A percentile compares a stretch with the other conserved stretches of the same genome.
These are phyloP conservation scores for Callitettix versicolor DNA, from an alignment of 1,140 invertebrate genomes.

Conservation along the genomic window DNA sequence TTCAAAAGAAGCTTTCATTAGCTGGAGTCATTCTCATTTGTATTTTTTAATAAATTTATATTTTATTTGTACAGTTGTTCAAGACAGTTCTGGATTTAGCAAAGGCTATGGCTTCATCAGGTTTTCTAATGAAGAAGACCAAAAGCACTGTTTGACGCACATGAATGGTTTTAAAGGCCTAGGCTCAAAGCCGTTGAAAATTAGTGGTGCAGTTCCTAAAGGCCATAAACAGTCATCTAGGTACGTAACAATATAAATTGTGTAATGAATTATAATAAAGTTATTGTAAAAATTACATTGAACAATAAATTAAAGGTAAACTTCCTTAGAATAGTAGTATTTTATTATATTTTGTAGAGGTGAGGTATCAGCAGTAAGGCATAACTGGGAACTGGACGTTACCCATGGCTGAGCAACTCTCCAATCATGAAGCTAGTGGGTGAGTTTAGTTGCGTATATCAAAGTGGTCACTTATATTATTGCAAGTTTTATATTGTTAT, in stretches of 20 bases:
- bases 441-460: too few species aligned
- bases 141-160: constrained; percentile 77
- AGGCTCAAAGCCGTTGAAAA: constrained; percentile 76
- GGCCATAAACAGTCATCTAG: constrained; percentile 33
- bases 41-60: background rate
- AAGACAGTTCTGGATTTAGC: constrained; percentile 78
- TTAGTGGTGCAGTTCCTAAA: constrained; percentile 82
- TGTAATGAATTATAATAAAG: background rate
- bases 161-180: constrained; percentile 81
- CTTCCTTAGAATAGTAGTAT: background rate
- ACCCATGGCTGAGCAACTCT: too few species aligned
- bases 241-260: background rate
- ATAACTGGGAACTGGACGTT: background rate
- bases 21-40: too few species aligned
- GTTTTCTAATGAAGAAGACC: constrained; percentile 89
- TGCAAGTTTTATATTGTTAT: too few species aligned
- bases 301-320: background rate
- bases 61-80: constrained; percentile 53
- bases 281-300: background rate
- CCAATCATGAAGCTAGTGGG: too few species aligned
- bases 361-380: background rate
- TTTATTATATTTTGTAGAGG: background rate
- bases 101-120: constrained; percentile 96
- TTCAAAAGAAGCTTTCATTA: too few species aligned
- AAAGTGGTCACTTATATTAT: too few species aligned